Percentiles rank a stretch among this genome's conserved stretches.
These are phyloP conservation scores for Sebastes paucispinis DNA, from an alignment of 2,797 vertebrate genomes.

Conservation along the genomic window DNA sequence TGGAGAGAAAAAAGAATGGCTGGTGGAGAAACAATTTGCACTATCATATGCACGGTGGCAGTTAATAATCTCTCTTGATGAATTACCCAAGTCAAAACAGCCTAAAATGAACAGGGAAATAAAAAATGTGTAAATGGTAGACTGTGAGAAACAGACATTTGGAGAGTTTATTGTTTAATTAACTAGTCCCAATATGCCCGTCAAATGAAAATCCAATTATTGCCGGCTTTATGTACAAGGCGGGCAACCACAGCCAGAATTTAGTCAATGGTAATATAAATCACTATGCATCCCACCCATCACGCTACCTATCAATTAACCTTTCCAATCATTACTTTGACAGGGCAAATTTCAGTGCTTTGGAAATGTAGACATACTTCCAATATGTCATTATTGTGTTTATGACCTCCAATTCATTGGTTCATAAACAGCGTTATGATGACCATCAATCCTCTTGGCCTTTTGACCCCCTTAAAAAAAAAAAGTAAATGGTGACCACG, in stretches of 20 bases:
- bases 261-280: conserved; percentile 23
- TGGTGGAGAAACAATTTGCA: conserved; percentile 36
- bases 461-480: conserved; percentile 20
- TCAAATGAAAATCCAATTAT: conserved; percentile 48
- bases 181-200: conserved; percentile 28
- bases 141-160: conserved; percentile 32
- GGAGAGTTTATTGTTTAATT: conserved; percentile 50
- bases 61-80: conserved; percentile 62
- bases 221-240: conserved; percentile 15
- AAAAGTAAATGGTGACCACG: not conserved
- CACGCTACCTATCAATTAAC: conserved; percentile 31
- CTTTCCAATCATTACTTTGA: conserved; percentile 30
- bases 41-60: conserved; percentile 32
- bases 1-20: conserved; percentile 15
- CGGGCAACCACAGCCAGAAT: not conserved
- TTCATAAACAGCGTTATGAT: conserved; percentile 13
- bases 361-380: conserved; percentile 20
- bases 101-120: conserved; percentile 42
- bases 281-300: conserved; percentile 2
- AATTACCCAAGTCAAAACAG: conserved; percentile 56
- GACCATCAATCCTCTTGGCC: conserved; percentile 6
- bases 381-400: conserved; percentile 27
- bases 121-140: conserved; percentile 32
- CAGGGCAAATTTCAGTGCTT: not conserved
- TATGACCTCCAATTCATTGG: conserved; percentile 9